A percentile compares a stretch with the other conserved stretches of the same genome.
phyloP scores from a whole-genome alignment of 1,140 invertebrate genomes.

The Aphelinus certus region DNA sequence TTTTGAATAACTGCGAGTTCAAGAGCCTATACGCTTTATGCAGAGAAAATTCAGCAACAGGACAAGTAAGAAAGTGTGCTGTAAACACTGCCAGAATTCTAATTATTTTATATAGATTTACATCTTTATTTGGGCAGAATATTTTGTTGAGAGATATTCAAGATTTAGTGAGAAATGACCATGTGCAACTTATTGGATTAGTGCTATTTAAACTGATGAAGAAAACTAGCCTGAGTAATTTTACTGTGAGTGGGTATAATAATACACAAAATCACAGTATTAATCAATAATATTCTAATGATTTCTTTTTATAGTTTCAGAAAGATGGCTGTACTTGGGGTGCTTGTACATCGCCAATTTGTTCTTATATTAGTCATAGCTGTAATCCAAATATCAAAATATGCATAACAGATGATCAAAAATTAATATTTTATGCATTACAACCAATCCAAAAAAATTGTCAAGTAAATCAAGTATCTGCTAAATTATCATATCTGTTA shows the following conservation, averaged over 20 bases:
- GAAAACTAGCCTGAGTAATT: not conserved
- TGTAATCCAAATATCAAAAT: slow-evolving; percentile 3
- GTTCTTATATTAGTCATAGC: not conserved
- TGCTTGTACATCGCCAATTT: not conserved
- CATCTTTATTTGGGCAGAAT: slow-evolving; percentile 66
- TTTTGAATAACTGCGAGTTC: too few relatives aligned
- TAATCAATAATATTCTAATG: too few relatives aligned
- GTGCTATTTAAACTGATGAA: slow-evolving; percentile 55
- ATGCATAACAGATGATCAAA: not conserved
- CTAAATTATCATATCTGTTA: not conserved
- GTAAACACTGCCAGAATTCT: slow-evolving; percentile 77
- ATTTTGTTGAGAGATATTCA: slow-evolving; percentile 30
- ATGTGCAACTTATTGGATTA: slow-evolving; percentile 62
- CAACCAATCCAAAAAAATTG: not conserved
- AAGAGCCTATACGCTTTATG: not conserved
- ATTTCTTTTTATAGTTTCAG: not conserved
- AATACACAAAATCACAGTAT: not conserved
- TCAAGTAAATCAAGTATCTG: not conserved
- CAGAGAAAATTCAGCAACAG: not conserved
- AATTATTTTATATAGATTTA: slow-evolving; percentile 71
- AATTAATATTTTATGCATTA: not conserved
- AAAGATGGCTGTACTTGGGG: not conserved
- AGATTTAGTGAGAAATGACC: slow-evolving; percentile 37
- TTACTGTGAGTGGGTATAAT: not conserved
- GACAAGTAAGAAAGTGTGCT: slow-evolving; percentile 68